A percentile compares a stretch with the other conserved stretches of the same genome.
phyloP scores from a whole-genome alignment of 2,113 vertebrate species.

The Campylomormyrus tamandua region DNA sequence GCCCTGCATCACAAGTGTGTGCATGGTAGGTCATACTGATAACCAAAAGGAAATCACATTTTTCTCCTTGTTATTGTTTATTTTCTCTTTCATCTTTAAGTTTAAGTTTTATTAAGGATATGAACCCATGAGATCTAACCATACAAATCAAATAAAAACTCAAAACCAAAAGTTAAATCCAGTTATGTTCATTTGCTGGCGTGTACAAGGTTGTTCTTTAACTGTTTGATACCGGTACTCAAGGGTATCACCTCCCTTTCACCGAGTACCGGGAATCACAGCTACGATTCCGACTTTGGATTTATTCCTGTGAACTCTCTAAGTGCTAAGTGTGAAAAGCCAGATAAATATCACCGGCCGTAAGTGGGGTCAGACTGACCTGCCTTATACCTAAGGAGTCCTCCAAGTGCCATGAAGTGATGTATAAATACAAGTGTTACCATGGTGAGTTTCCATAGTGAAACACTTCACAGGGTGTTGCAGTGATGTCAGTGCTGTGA shows the following conservation, averaged over 20 bases:
- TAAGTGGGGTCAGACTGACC: not conserved
- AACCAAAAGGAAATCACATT: not conserved
- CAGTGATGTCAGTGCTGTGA: not conserved
- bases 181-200: not conserved
- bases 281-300: not conserved
- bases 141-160: not conserved
- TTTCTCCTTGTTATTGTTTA: not conserved
- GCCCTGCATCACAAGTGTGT: not conserved
- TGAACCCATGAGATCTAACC: not conserved
- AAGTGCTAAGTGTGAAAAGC: not conserved
- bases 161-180: not conserved
- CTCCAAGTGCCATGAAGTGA: not conserved
- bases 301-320: not conserved
- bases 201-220: not conserved
- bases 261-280: not conserved
- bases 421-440: not conserved
- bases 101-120: not conserved
- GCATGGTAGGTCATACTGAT: not conserved
- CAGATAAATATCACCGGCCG: not conserved
- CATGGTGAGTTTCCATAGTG: constrained; percentile 1
- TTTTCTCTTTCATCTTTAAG: not conserved
- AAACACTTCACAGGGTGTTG: not conserved
- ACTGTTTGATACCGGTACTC: not conserved
- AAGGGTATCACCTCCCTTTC: not conserved
- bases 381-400: not conserved